Base-by-base conservation (phyloP, 2,797 vertebrate species). In the Coregonus ussuriensis region DNA sequence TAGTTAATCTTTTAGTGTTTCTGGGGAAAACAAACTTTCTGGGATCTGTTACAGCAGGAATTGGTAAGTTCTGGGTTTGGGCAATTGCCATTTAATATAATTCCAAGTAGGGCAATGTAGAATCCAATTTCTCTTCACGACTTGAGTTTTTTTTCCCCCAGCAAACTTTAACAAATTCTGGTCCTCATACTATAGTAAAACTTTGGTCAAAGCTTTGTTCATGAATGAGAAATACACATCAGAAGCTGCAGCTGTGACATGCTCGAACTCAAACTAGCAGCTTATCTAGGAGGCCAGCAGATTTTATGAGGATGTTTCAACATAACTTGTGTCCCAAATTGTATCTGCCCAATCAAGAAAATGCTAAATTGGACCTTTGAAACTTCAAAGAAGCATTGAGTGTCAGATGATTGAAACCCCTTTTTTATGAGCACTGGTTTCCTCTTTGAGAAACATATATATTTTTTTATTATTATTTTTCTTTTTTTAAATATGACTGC, bases 301-400 rank as follows among this genome's bases (percentile, higher is more conserved):
- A 31, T 73, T 73, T 73, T 73, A 47, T 51, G 18, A 47, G 69
- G 16, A 7, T 37, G 53, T 53, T 74, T 74, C 62, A 74, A 31
- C 62, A 31, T 51, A 74, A 53, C 62, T 33, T 16, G 5, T 75
- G 62, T 33, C 25, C 21, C 9, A 21, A 67, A 31, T 13, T 33
- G 63, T 37, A 76, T 71, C 59, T 62, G 54, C 51, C 11, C 14
- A 71, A 79, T 70, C 54, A 74, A 63, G 52, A 33, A 67, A 74
- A 79, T 80, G 65, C 1, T 0, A 47, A 85, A 80, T 71, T 56
- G 37, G 77, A 80, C 71, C 82, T 83, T 82, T 77, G 77, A 33
- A 82, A 73, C 37, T 79, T 73, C 73, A 85, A 83, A 84, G 3
- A 14, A 82, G 4, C 77, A 75, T 65, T 74, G 72, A 80, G 73